phyloP scores from a whole-genome alignment of 2,113 vertebrate species.

The Corythaixoides concolor region DNA sequence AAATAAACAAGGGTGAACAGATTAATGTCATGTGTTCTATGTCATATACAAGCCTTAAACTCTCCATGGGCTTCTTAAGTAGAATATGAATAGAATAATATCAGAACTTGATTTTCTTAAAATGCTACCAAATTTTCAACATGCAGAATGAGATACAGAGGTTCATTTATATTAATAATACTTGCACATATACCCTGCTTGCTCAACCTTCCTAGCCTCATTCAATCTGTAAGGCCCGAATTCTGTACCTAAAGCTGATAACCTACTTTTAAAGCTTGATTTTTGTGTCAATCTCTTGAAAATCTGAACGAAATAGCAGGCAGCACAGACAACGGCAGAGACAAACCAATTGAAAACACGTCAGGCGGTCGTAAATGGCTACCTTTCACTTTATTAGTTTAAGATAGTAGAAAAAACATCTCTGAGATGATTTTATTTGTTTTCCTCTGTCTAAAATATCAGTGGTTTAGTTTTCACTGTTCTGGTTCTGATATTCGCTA shows the following conservation, averaged over 20 bases:
- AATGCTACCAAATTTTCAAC: not conserved
- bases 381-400: not conserved
- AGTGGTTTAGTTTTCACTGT: not conserved
- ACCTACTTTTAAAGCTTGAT: not conserved
- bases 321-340: not conserved
- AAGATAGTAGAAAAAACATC: not conserved
- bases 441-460: not conserved
- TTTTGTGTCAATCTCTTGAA: not conserved
- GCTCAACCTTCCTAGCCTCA: not conserved
- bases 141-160: not conserved
- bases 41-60: not conserved
- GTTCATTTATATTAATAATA: not conserved
- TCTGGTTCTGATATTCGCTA: accelerated
- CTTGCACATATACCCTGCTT: not conserved
- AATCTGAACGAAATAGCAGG: not conserved
- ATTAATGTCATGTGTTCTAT: not conserved
- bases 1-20: not conserved
- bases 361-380: not conserved
- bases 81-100: not conserved
- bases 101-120: not conserved
- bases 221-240: not conserved
- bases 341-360: not conserved
- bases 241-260: not conserved
- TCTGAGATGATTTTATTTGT: not conserved
- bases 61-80: not conserved